Percentiles rank a stretch among this genome's conserved stretches.
Conservation (phyloP, 1,140 invertebrate genomes). For the Listronotus bonariensis region DNA sequence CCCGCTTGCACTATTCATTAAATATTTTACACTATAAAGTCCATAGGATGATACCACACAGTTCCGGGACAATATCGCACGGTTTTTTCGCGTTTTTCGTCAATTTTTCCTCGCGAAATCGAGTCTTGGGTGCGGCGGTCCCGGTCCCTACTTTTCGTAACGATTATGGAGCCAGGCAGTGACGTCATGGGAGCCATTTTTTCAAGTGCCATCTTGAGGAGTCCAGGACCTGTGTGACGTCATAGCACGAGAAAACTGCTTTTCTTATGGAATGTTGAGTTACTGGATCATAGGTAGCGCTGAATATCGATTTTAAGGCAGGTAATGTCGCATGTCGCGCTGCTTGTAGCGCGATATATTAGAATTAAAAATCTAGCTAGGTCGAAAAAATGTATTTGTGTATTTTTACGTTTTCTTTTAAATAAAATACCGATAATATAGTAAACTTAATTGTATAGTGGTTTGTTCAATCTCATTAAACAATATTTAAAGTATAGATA, state of each 20-base stretch:
- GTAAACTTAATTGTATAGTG: no score
- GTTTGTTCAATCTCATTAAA: no score
- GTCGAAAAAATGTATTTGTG: no score
- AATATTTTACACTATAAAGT: slow-evolving; percentile 35
- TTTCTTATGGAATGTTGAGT: not conserved
- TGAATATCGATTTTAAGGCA: no score
- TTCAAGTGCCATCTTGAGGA: slow-evolving; percentile 38
- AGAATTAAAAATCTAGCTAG: no score
- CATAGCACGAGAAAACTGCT: slow-evolving; percentile 1
- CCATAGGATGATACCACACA: slow-evolving; percentile 38
- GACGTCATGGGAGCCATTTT: slow-evolving; percentile 51
- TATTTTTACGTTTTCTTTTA: no score
- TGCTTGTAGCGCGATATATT: no score
- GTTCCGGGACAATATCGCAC: slow-evolving; percentile 39
- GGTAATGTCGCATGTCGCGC: no score
- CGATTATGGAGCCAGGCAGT: slow-evolving; percentile 51
- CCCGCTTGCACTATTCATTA: slow-evolving; percentile 45
- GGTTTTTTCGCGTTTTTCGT: slow-evolving; percentile 39
- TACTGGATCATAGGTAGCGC: no score
- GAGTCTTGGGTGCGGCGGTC: slow-evolving; percentile 42
- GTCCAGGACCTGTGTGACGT: slow-evolving; percentile 5
- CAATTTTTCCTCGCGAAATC: slow-evolving; percentile 28
- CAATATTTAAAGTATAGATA: no score
- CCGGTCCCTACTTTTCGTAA: slow-evolving; percentile 50
- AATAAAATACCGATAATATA: no score